These are phyloP conservation scores for Puma concolor DNA, from an alignment of 2,113 vertebrate species.

Conservation along the genomic window DNA sequence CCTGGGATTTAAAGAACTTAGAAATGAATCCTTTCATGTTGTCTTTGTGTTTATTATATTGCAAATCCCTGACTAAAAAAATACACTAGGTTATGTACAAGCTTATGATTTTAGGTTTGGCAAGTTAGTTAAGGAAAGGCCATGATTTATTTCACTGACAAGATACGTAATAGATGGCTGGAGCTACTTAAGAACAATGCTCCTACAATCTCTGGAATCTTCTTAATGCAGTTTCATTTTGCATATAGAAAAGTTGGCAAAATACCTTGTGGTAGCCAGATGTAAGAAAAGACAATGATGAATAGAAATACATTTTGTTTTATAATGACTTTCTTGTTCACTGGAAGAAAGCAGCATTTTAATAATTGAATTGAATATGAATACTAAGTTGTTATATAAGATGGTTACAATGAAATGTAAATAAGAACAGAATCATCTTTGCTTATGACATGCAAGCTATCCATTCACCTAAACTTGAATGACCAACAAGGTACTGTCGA, in stretches of 20 bases:
- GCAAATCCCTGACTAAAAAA: not conserved
- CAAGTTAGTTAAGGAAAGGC: not conserved
- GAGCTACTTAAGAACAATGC: not conserved
- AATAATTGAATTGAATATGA: not conserved
- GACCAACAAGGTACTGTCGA: not conserved
- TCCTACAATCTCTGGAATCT: not conserved
- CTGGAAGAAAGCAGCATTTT: not conserved
- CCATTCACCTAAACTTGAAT: not conserved
- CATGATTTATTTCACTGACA: conserved; percentile 13
- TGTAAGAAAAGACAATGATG: not conserved
- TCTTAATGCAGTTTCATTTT: not conserved
- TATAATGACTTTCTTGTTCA: not conserved
- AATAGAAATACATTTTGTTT: not conserved
- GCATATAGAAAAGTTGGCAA: not conserved
- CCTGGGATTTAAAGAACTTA: not conserved
- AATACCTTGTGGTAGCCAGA: not conserved
- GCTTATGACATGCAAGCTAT: not conserved
- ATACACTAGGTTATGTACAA: not conserved
- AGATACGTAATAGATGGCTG: not conserved
- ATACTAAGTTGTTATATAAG: not conserved
- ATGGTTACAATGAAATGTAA: not conserved
- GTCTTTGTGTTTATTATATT: not conserved
- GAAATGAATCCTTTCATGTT: not conserved
- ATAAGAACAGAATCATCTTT: not conserved
- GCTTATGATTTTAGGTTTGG: not conserved